These are phyloP conservation scores for Rhagoletis pomonella DNA, from an alignment of 1,140 invertebrate genomes.

Conservation along the genomic window DNA sequence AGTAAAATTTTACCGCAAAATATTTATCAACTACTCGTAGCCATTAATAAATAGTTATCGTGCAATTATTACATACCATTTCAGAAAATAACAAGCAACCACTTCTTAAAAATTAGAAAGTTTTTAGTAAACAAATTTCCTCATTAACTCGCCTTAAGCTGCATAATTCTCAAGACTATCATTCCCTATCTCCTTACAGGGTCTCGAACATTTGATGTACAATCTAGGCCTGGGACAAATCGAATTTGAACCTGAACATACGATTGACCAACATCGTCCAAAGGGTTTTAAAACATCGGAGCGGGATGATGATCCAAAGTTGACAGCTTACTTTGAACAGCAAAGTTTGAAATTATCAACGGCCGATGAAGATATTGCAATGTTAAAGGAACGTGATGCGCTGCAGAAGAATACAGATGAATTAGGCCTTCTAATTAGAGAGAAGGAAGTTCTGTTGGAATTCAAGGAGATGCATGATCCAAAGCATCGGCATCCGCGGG, in stretches of 20 bases:
- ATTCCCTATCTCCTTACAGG: constrained; percentile 71
- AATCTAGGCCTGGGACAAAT: constrained; percentile 78
- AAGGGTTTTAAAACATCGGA: constrained; percentile 69
- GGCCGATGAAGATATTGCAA: constrained; percentile 58
- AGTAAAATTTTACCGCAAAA: too few species aligned
- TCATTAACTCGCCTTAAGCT: neutral
- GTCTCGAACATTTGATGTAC: constrained; percentile 79
- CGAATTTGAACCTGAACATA: constrained; percentile 77
- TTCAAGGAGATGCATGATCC: constrained; percentile 78
- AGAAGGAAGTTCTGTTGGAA: constrained; percentile 53
- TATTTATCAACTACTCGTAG: too few species aligned
- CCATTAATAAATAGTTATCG: too few species aligned
- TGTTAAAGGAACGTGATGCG: constrained; percentile 53
- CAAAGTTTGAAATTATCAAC: constrained; percentile 56
- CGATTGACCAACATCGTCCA: constrained; percentile 76
- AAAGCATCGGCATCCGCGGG: constrained; percentile 75
- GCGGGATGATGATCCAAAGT: constrained; percentile 10
- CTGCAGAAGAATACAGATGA: constrained; percentile 45
- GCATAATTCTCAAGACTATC: neutral
- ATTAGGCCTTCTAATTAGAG: constrained; percentile 22
- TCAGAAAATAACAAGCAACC: too few species aligned
- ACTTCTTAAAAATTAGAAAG: too few species aligned
- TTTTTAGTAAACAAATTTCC: too few species aligned
- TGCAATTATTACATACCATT: too few species aligned
- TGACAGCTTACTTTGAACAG: constrained; percentile 53